phyloP scores from a whole-genome alignment of 2,113 vertebrate genomes.

The Junco hyemalis region DNA sequence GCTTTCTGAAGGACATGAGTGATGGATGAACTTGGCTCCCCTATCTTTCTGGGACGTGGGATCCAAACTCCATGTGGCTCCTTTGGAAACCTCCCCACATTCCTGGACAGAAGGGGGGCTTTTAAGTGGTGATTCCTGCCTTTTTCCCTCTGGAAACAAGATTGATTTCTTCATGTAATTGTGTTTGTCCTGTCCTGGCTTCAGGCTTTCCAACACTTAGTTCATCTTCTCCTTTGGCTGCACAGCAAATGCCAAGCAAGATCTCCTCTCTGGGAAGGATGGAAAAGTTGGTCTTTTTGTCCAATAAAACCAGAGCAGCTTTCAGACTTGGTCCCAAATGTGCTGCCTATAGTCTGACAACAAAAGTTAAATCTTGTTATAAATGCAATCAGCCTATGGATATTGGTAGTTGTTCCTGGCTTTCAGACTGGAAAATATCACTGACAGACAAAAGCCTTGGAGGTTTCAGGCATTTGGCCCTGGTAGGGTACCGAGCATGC shows the following conservation, averaged over 20 bases:
- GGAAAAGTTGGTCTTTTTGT: neutral
- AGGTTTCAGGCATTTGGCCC: neutral
- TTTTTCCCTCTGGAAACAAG: neutral
- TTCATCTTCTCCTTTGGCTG: neutral
- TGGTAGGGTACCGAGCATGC: neutral
- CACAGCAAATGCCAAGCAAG: neutral
- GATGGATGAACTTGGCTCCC: neutral
- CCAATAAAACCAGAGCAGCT: neutral
- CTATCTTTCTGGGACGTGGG: accelerated
- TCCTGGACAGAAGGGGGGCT: neutral
- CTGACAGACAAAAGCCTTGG: neutral
- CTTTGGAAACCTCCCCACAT: neutral
- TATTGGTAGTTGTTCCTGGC: neutral
- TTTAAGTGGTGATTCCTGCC: neutral
- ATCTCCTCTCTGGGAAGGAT: neutral
- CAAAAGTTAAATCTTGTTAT: neutral
- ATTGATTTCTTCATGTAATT: constrained; percentile 2
- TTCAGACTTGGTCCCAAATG: neutral
- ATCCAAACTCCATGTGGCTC: neutral
- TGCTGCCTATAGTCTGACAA: neutral
- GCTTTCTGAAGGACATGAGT: neutral
- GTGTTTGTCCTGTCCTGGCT: neutral
- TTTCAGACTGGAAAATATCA: constrained; percentile 32
- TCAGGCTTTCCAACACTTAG: neutral
- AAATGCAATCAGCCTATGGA: neutral